Evolutionary conservation across 2,113 vertebrate species (phyloP), one percentile per base, ranked within the genome.

Genomic region (Sorex araneus): DNA sequence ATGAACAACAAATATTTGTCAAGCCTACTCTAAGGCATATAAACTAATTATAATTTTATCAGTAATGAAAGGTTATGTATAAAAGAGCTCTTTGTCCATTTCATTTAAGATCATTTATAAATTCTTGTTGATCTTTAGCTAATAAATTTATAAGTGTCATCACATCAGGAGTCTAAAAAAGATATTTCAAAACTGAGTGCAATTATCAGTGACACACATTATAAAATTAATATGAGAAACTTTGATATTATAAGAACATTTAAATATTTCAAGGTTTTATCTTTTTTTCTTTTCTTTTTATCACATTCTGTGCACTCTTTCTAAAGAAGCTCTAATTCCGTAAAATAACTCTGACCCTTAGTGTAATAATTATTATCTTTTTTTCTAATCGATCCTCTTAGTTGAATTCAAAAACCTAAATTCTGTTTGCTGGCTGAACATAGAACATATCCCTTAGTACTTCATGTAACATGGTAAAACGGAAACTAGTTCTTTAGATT

Each of bases 141-240:
- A 77, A 93, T 93, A 71, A 70, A 77, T 45, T 32, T 16, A 79
- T 25, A 34, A 64, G 64, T 19, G 9, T 36, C 70, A 70, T 63
- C 47, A 32, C 10, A 69, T 77, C 28, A 77, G 25, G 32, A 84
- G 18, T 32, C 19, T 69, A 47, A 77, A 66, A 60, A 84, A 66
- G 21, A 12, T 18, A 25, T 70, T 85, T 85, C 34, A 45, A 70
- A 76, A n/a, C 34, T 47, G 50, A 71, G 70, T 47, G 21, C 3
- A 63, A 19, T 47, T 30, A 16, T 50, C 79, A 64, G 25, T 28
- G 30, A 78, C 34, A 89, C 19, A 79, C 30, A 32, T 76, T 71
- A 64, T 23, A 60, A 75, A 74, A 54, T 47, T 47, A 71, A 40
- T 54, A 21, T 19, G 16, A 67, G 45, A 45, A 77, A 43, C 43